Percentiles rank a stretch among this genome's conserved stretches.
These are phyloP conservation scores for Eucriotettix oculatus DNA, from an alignment of 2,888 invertebrate genomes.

Conservation along the genomic window DNA sequence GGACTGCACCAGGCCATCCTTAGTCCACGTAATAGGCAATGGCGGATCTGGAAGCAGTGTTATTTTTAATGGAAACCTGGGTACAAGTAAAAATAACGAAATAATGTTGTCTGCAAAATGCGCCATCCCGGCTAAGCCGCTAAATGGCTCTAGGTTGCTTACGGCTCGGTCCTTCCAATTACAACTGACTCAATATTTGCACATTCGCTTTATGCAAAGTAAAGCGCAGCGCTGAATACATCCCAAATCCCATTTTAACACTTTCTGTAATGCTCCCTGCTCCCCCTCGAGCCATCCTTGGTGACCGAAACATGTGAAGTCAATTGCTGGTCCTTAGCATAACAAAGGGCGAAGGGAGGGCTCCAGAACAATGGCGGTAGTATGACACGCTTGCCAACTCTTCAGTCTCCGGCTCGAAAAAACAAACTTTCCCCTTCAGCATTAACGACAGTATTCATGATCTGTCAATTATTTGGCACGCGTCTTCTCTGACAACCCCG, in stretches of 20 bases:
- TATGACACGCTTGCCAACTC: background rate
- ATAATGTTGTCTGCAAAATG: too few relatives aligned
- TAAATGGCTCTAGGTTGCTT: too few relatives aligned
- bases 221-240: background rate
- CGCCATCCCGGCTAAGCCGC: too few relatives aligned
- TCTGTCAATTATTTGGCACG: constrained; percentile 1
- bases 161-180: too few relatives aligned
- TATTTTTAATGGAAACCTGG: too few relatives aligned
- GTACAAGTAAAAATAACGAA: too few relatives aligned
- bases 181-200: too few relatives aligned
- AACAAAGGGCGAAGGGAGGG: background rate
- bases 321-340: background rate
- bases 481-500: background rate
- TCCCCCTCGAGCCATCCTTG: background rate
- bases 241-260: background rate
- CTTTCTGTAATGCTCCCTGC: background rate
- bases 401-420: background rate
- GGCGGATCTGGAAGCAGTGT: too few relatives aligned
- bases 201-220: too few relatives aligned
- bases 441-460: background rate
- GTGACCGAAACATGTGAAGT: background rate
- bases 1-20: too few relatives aligned
- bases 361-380: background rate
- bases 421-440: background rate
- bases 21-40: too few relatives aligned